phyloP scores from a whole-genome alignment of 2,113 vertebrate species.

The Rhagologus leucostigma region DNA sequence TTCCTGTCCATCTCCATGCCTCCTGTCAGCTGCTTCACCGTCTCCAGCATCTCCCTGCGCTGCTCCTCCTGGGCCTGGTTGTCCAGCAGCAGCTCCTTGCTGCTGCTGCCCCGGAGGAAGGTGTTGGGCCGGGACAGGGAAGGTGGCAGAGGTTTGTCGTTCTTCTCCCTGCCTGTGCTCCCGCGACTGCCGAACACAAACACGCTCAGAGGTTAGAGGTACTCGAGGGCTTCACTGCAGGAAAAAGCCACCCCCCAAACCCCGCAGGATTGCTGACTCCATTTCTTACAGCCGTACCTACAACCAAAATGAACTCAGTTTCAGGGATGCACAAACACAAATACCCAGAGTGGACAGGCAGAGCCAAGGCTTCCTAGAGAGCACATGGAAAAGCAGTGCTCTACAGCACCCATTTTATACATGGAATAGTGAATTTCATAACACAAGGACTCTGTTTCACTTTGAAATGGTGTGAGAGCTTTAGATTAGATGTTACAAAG shows the following conservation, averaged over 20 bases:
- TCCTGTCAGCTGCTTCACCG: constrained; percentile 75
- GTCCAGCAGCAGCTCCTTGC: constrained; percentile 86
- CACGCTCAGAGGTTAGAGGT: accelerated
- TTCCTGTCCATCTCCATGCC: constrained; percentile 78
- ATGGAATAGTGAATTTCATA: accelerated
- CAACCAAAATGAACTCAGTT: background rate
- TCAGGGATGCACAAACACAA: background rate
- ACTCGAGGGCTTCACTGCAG: background rate
- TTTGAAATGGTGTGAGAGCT: background rate
- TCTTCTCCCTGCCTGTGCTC: constrained; percentile 84
- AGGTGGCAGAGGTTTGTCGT: constrained; percentile 81
- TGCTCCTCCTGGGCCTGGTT: constrained; percentile 81
- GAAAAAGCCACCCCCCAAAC: background rate
- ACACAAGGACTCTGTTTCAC: background rate
- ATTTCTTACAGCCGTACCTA: background rate
- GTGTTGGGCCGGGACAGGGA: constrained; percentile 72
- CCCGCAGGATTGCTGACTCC: accelerated
- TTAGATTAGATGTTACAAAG: background rate
- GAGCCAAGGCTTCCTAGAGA: background rate
- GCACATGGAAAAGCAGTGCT: accelerated
- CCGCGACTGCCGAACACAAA: constrained; percentile 70
- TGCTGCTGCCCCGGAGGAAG: constrained; percentile 79
- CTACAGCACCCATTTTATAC: accelerated
- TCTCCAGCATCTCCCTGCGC: constrained; percentile 80
- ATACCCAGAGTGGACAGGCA: background rate